Evolutionary conservation across 2,888 invertebrate genomes (phyloP).

Genomic region (Plagiodera versicolora): DNA sequence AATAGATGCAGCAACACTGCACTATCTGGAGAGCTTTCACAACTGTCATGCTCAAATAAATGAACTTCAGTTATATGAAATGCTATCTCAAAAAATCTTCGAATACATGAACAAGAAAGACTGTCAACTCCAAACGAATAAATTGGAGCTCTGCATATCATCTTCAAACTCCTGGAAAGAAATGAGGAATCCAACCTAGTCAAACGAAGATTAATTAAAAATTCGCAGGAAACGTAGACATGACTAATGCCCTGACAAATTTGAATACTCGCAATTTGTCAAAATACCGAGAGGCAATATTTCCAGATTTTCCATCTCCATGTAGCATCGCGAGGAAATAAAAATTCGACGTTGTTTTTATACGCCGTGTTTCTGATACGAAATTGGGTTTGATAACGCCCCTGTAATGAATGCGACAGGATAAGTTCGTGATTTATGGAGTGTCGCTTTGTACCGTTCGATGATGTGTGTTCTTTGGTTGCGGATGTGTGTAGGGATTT

Average conservation of each 20-base stretch:
- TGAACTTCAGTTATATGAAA: too few species aligned
- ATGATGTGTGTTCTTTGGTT: slow-evolving; percentile 26
- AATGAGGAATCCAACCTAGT: too few species aligned
- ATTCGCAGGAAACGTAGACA: slow-evolving; percentile 22
- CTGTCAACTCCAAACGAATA: too few species aligned
- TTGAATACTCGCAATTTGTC: slow-evolving; percentile 34
- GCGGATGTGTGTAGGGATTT: slow-evolving; percentile 10
- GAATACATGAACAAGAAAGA: too few species aligned
- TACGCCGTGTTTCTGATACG: slow-evolving; percentile 29
- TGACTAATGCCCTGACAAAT: slow-evolving; percentile 33
- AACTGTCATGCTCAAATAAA: too few species aligned
- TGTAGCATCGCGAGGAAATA: slow-evolving; percentile 18
- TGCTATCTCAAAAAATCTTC: too few species aligned
- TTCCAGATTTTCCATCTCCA: slow-evolving; percentile 25
- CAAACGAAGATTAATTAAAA: slow-evolving; percentile 31
- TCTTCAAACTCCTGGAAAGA: too few species aligned
- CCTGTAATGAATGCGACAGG: slow-evolving; percentile 32
- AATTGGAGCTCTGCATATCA: too few species aligned
- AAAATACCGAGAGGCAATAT: slow-evolving; percentile 32
- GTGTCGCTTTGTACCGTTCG: slow-evolving; percentile 16
- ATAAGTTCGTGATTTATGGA: slow-evolving; percentile 32
- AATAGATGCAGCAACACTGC: too few species aligned
- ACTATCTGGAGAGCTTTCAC: too few species aligned
- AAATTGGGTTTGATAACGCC: slow-evolving; percentile 30
- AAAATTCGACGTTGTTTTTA: slow-evolving; percentile 30